Conservation (phyloP, 2,888 invertebrate species). For the Brenthis daphne region DNA sequence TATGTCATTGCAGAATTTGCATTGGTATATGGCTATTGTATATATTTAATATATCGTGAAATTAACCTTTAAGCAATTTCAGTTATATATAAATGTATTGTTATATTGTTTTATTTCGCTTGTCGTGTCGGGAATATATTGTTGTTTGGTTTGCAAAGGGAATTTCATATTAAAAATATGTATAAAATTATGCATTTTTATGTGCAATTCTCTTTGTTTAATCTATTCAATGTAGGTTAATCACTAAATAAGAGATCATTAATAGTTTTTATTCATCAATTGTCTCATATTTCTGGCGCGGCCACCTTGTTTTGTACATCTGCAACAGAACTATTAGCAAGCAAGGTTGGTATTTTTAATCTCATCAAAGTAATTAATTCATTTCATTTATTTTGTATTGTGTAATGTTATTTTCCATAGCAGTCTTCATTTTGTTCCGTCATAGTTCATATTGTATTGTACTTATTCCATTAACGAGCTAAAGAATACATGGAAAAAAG, state of each 20-base stretch:
- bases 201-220: not conserved
- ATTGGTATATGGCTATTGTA: conserved; percentile 69
- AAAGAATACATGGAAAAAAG: conserved; percentile 67
- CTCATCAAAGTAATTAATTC: conserved; percentile 60
- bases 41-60: conserved; percentile 71
- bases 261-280: conserved; percentile 12
- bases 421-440: conserved; percentile 57
- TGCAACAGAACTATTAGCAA: conserved; percentile 56
- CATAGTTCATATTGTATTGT: conserved; percentile 77
- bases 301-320: conserved; percentile 19
- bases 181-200: not conserved
- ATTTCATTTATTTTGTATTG: conserved; percentile 60
- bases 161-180: conserved; percentile 3
- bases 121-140: conserved; percentile 54
- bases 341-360: conserved; percentile 69
- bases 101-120: conserved; percentile 56
- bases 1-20: conserved; percentile 61
- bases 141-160: not conserved
- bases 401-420: conserved; percentile 53
- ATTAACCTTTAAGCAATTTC: conserved; percentile 68
- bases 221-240: conserved; percentile 24
- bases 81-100: conserved; percentile 59
- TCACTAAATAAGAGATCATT: conserved; percentile 36
- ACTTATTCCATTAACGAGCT: conserved; percentile 79
- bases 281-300: conserved; percentile 27